Base-by-base conservation (phyloP, 2,888 invertebrate genomes). In the Carabus problematicus region DNA sequence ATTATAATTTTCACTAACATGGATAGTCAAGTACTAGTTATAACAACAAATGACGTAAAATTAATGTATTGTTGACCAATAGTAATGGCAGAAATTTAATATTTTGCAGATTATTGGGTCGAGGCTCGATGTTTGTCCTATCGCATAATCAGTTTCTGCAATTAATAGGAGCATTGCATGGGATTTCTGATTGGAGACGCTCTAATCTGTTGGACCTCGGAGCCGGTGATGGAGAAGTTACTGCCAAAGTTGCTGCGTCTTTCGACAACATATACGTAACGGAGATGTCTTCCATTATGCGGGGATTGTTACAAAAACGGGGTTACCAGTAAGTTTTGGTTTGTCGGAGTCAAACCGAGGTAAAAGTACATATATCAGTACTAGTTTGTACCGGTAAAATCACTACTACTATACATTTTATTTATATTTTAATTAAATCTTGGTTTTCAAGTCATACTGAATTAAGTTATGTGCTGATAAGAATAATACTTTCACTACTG, bases 81-180 rank as follows among this genome's bases (percentile, higher is more conserved):
- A 9, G 12, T 14, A 16, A 9, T 9, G 3, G 12, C 1, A n/a
- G n/a, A 41, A 58, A 29, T 58, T 19, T 12, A 29, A 54, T 55
- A 18, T n/a, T 71, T 83, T 83, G 47, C 86, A 93, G 93, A 62
- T 88, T 92, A 83, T 84, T 97, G 11, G 91, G 92, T 12, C 87
- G 98, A 61, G 98, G 98, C 8, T 96, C 96, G 0, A 98, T 98
- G 98, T 98, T 97, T 83, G 95, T 98, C 59, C 87, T 97, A 75
- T 98, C 98, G 0, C 86, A 88, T 71, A 84, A 87, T 8, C 97
- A 98, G 78, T 91, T 97, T 75, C 84, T 86, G 70, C 81, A 84
- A 68, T 83, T 96, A 74, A 82, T 92, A 73, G 80, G 81, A 59
- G 78, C 77, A 3, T 79, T 81, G 54, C 56, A 19, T 19, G 77